phyloP scores from a whole-genome alignment of 35 echinoderm and acorn worm genomes.

The Eucidaris tribuloides region DNA sequence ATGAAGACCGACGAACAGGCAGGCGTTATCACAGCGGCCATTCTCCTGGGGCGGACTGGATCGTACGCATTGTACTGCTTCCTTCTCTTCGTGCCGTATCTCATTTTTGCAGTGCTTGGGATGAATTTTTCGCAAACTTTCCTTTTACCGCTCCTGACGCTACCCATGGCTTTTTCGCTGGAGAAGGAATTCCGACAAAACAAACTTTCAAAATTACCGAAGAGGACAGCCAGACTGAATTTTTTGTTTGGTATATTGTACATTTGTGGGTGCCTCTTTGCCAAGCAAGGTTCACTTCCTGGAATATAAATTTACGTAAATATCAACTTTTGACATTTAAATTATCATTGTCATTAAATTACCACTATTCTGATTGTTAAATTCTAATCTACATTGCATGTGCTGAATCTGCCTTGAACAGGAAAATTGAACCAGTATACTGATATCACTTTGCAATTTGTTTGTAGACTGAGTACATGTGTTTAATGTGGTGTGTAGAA shows the following conservation, averaged over 20 bases:
- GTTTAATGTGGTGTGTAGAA: too few relatives aligned
- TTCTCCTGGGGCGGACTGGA: constrained; percentile 68
- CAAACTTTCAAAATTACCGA: constrained; percentile 44
- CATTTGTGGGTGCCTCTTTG: constrained; percentile 53
- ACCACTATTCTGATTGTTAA: too few relatives aligned
- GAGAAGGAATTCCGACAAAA: constrained; percentile 87
- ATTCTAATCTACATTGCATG: too few relatives aligned
- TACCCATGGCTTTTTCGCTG: constrained; percentile 78
- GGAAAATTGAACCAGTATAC: too few relatives aligned
- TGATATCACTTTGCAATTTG: too few relatives aligned
- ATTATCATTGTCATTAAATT: too few relatives aligned
- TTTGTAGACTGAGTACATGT: too few relatives aligned
- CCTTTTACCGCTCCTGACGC: constrained; percentile 65
- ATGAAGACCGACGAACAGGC: constrained; percentile 68
- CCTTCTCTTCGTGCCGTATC: constrained; percentile 86
- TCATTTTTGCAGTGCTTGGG: constrained; percentile 71
- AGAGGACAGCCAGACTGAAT: constrained; percentile 82
- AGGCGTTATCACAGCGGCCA: constrained; percentile 78
- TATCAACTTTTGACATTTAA: too few relatives aligned
- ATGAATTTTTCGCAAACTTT: constrained; percentile 66
- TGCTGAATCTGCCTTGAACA: too few relatives aligned
- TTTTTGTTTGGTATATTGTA: constrained; percentile 78
- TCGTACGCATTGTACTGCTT: constrained; percentile 77
- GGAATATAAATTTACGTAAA: too few relatives aligned
- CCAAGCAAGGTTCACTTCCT: constrained; percentile 39